phyloP scores from a whole-genome alignment of 1,140 invertebrate species.

The Lithobius niger region DNA sequence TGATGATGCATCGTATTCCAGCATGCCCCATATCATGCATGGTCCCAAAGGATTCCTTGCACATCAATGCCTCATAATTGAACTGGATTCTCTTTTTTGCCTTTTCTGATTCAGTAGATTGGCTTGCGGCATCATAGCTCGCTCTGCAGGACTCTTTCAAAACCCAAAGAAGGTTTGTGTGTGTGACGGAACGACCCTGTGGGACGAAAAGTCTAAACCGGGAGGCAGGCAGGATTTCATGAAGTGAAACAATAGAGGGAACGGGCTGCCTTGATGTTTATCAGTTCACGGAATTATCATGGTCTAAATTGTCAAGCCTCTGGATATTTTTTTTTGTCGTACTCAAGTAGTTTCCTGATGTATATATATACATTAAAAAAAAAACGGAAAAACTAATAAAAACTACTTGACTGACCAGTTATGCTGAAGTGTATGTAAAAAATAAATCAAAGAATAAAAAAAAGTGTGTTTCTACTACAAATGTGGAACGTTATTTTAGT shows the following conservation, averaged over 20 bases:
- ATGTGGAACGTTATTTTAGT: too few species aligned
- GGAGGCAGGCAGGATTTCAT: too few species aligned
- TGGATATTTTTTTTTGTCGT: not conserved
- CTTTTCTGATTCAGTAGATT: slow-evolving; percentile 37
- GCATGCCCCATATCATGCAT: too few species aligned
- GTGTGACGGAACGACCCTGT: slow-evolving; percentile 62
- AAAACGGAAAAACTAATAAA: too few species aligned
- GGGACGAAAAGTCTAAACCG: slow-evolving; percentile 45
- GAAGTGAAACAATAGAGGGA: not conserved
- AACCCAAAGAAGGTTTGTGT: slow-evolving; percentile 68
- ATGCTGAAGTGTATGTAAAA: too few species aligned
- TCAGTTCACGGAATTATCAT: not conserved
- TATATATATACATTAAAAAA: not conserved
- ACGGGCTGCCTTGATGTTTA: not conserved
- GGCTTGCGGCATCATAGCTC: slow-evolving; percentile 63
- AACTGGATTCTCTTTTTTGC: too few species aligned
- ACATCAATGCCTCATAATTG: too few species aligned
- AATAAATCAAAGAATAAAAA: too few species aligned
- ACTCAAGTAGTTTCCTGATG: not conserved
- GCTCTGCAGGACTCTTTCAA: slow-evolving; percentile 63
- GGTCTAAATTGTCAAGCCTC: not conserved
- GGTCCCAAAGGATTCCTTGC: too few species aligned
- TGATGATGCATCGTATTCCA: too few species aligned
- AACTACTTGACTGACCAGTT: too few species aligned
- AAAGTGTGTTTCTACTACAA: too few species aligned